These are phyloP conservation scores for Pungitius pungitius DNA, from an alignment of 2,113 vertebrate genomes.

Conservation along the genomic window DNA sequence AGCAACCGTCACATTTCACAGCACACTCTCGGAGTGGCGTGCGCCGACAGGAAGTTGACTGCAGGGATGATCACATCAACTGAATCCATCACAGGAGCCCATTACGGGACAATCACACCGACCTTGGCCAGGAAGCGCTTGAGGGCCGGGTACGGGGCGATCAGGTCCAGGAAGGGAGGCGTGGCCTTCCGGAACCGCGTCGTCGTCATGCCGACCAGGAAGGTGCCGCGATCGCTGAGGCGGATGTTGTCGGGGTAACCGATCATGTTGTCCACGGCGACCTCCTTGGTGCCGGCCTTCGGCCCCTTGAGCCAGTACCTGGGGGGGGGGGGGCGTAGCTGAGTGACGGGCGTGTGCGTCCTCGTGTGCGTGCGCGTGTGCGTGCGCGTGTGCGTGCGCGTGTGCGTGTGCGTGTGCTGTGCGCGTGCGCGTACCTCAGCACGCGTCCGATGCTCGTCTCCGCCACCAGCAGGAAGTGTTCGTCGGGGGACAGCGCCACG, in stretches of 20 bases:
- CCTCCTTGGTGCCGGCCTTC: constrained; percentile 71
- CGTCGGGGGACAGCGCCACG: constrained; percentile 72
- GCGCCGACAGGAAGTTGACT: too few species aligned
- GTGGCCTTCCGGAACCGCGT: constrained; percentile 62
- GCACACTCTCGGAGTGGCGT: too few species aligned
- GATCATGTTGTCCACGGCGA: constrained; percentile 77
- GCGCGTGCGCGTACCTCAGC: constrained; percentile 44
- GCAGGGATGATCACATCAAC: neutral
- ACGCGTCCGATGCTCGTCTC: constrained; percentile 80
- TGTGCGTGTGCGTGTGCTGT: neutral
- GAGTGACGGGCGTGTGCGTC: neutral
- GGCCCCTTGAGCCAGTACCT: constrained; percentile 79
- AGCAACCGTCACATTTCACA: constrained; percentile 49
- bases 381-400: neutral
- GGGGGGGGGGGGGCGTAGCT: neutral
- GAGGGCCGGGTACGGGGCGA: constrained; percentile 73
- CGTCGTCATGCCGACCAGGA: constrained; percentile 78
- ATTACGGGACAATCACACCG: neutral
- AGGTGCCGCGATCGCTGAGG: constrained; percentile 71
- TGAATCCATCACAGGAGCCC: too few species aligned
- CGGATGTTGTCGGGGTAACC: constrained; percentile 83
- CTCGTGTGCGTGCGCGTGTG: constrained; percentile 17
- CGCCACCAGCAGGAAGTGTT: constrained; percentile 74
- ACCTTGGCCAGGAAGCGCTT: constrained; percentile 81
- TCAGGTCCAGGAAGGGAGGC: constrained; percentile 78